These are phyloP conservation scores for Sericinus montela DNA, from an alignment of 2,888 invertebrate genomes.

Conservation along the genomic window DNA sequence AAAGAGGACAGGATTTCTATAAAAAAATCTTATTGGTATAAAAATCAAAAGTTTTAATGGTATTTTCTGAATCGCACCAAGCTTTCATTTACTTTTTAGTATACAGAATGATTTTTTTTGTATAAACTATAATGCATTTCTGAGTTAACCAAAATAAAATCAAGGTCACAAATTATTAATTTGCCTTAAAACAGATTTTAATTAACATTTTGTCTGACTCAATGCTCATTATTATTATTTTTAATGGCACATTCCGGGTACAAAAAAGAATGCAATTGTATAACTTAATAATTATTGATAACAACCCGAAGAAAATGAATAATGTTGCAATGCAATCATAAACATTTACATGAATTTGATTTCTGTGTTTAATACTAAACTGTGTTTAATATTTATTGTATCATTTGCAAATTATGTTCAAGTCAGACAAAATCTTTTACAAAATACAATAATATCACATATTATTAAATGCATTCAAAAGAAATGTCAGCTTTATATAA, in stretches of 20 bases:
- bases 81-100: conserved; percentile 79
- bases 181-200: conserved; percentile 58
- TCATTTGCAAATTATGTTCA: conserved; percentile 67
- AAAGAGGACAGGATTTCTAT: neutral
- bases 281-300: conserved; percentile 36
- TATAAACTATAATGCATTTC: conserved; percentile 72
- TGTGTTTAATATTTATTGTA: conserved; percentile 35
- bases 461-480: conserved; percentile 75
- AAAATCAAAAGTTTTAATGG: conserved; percentile 80
- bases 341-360: conserved; percentile 47
- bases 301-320: conserved; percentile 17
- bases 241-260: conserved; percentile 63
- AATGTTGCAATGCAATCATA: conserved; percentile 26
- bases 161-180: conserved; percentile 56
- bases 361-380: too few species aligned
- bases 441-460: conserved; percentile 78
- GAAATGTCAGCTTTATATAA: conserved; percentile 55
- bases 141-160: conserved; percentile 56
- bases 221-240: conserved; percentile 41
- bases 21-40: conserved; percentile 69
- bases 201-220: conserved; percentile 74
- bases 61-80: conserved; percentile 80
- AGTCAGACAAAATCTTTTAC: conserved; percentile 77
- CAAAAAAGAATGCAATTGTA: conserved; percentile 30
- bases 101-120: conserved; percentile 73